A percentile compares a stretch with the other conserved stretches of the same genome.
These are phyloP conservation scores for Itoplectis maculator DNA, from an alignment of 2,888 invertebrate genomes.

Conservation along the genomic window DNA sequence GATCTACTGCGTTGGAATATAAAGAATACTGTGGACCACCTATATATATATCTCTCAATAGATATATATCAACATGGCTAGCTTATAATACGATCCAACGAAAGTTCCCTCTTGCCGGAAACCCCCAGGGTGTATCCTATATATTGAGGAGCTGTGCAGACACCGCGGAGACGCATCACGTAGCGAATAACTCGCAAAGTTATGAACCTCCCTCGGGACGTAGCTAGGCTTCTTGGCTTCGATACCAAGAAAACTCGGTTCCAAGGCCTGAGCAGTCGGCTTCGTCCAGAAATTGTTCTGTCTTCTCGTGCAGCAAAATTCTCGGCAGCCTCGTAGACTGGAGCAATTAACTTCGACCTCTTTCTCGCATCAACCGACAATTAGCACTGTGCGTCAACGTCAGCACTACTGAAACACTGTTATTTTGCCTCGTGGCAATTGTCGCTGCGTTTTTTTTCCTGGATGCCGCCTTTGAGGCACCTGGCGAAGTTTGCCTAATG, in stretches of 20 bases:
- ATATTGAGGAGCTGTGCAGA: neutral
- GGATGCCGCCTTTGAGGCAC: conserved; percentile 20
- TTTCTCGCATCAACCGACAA: conserved; percentile 42
- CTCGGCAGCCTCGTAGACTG: neutral
- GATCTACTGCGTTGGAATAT: conserved; percentile 46
- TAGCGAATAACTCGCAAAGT: conserved; percentile 51
- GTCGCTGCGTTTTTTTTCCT: conserved; percentile 33
- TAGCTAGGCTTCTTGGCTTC: conserved; percentile 6
- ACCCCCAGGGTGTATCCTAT: conserved; percentile 30
- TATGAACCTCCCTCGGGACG: conserved; percentile 40
- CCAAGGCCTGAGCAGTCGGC: neutral
- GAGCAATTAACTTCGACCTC: conserved; percentile 2
- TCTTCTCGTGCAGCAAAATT: neutral
- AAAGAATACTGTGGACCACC: neutral
- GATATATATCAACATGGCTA: neutral
- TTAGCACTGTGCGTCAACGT: conserved; percentile 44
- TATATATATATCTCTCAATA: conserved; percentile 8
- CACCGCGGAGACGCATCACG: conserved; percentile 31
- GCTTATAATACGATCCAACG: conserved; percentile 4
- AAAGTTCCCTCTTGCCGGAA: conserved; percentile 6
- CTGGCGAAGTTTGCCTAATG: neutral
- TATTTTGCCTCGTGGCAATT: conserved; percentile 53
- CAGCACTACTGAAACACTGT: conserved; percentile 29
- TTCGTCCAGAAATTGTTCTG: neutral
- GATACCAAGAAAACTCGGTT: neutral